These are phyloP conservation scores for Vanessa atalanta DNA, from an alignment of 1,140 invertebrate genomes.

Conservation along the genomic window DNA sequence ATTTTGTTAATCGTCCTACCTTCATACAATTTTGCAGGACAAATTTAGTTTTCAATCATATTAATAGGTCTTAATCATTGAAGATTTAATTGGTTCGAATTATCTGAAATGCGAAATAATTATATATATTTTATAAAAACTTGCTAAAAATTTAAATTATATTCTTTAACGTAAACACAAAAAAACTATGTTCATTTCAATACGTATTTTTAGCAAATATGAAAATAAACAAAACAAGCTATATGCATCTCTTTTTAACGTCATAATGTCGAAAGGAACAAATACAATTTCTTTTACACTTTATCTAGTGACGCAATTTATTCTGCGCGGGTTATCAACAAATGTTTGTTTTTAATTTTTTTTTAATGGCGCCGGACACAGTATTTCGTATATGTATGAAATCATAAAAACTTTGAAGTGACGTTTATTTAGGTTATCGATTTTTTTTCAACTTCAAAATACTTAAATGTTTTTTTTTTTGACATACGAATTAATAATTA, in stretches of 20 bases:
- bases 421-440: not conserved
- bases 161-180: too few relatives aligned
- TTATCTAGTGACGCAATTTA: constrained; percentile 5
- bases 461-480: not conserved
- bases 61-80: too few relatives aligned
- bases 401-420: not conserved
- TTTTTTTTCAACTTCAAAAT: not conserved
- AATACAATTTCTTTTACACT: not conserved
- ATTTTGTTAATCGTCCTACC: too few relatives aligned
- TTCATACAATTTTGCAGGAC: too few relatives aligned
- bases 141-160: too few relatives aligned
- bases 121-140: too few relatives aligned
- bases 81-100: too few relatives aligned
- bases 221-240: not conserved
- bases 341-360: not conserved
- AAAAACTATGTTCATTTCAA: too few relatives aligned
- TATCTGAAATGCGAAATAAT: too few relatives aligned
- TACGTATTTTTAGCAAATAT: not conserved
- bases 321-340: not conserved
- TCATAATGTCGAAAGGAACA: not conserved
- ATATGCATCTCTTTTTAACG: not conserved
- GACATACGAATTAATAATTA: too few relatives aligned
- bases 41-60: too few relatives aligned
- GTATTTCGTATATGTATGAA: not conserved
- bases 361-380: not conserved